Evolutionary conservation across 2,888 invertebrate species (phyloP).

Genomic region (Protophormia terraenovae): DNA sequence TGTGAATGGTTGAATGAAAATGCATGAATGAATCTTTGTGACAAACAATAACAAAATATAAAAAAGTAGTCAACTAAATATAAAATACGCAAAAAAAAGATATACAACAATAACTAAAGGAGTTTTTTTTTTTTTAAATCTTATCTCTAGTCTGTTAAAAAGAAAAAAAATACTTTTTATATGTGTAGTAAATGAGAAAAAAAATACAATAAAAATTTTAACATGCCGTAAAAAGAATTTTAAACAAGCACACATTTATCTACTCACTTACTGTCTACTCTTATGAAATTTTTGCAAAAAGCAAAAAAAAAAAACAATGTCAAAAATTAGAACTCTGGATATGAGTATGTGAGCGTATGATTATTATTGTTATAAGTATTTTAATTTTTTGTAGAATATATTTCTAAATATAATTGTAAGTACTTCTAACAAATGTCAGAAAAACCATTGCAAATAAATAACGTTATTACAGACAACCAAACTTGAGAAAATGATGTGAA

Average conservation of each 20-base stretch:
- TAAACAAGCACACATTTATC: not conserved
- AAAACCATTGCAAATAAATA: no score
- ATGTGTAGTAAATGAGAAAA: no score
- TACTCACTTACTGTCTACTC: not conserved
- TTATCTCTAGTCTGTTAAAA: not conserved
- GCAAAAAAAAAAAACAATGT: no score
- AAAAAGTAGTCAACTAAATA: not conserved
- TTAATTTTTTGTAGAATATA: not conserved
- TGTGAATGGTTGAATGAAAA: conserved; percentile 26
- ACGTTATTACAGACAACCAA: no score
- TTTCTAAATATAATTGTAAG: not conserved
- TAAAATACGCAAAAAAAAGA: not conserved
- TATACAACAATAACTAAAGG: not conserved
- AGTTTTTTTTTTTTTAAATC: not conserved
- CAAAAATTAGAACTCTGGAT: not conserved
- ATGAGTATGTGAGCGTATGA: not conserved
- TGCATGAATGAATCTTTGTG: conserved; percentile 49
- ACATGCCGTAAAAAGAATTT: not conserved
- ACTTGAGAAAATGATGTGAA: no score
- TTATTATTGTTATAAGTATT: not conserved
- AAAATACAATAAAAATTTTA: no score
- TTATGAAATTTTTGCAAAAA: no score
- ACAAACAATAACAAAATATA: not conserved
- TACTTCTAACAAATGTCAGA: not conserved
- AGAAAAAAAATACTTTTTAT: not conserved